Evolutionary conservation across 2,888 invertebrate species (phyloP).

Genomic region (Callyntrura sp.): DNA sequence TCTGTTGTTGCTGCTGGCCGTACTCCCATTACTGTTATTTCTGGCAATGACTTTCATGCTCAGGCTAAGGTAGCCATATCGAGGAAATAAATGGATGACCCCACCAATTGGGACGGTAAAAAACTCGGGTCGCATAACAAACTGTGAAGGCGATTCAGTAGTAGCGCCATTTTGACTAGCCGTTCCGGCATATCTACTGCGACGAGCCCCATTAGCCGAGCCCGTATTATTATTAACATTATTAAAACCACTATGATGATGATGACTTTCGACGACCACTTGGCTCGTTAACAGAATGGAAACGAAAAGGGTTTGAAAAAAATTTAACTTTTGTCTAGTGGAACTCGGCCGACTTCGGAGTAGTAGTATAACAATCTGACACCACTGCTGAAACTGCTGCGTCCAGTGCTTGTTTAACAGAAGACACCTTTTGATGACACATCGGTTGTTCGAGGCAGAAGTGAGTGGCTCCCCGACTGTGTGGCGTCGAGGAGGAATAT

Average conservation of each 20-base stretch:
- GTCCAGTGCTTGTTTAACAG: background rate
- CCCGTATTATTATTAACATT: background rate
- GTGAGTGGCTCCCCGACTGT: background rate
- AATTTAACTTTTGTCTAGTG: background rate
- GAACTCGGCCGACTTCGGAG: background rate
- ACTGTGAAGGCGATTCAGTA: background rate
- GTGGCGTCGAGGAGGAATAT: background rate
- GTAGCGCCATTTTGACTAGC: background rate
- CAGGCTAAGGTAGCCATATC: conserved; percentile 90
- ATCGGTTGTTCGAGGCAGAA: background rate
- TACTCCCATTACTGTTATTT: background rate
- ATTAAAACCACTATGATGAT: background rate
- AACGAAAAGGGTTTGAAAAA: conserved; percentile 32
- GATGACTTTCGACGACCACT: conserved; percentile 13
- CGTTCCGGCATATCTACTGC: conserved; percentile 5
- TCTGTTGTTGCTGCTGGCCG: background rate
- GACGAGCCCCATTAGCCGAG: background rate
- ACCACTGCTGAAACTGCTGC: background rate
- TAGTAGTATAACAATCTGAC: background rate
- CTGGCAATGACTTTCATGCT: conserved; percentile 89
- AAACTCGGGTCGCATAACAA: conserved; percentile 47
- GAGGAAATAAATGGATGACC: conserved; percentile 92
- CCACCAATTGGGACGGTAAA: conserved; percentile 87
- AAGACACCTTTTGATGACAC: background rate
- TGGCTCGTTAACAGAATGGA: conserved; percentile 3